phyloP scores from a whole-genome alignment of 92 coral and sea anemone genomes.

The Hydrozoanthus gracilis region DNA sequence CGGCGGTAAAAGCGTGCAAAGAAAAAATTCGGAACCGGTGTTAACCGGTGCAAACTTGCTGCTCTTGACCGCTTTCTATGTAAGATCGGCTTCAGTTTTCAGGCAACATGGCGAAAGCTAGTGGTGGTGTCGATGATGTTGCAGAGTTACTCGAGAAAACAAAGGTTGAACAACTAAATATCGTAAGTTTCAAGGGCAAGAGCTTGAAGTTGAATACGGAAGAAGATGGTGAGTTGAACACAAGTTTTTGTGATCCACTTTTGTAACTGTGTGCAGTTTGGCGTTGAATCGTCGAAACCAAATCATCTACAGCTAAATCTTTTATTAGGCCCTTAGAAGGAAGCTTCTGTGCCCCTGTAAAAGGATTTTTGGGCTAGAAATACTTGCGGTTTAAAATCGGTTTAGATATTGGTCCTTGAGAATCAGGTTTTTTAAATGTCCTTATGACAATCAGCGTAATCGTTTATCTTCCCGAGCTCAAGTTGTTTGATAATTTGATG shows the following conservation, averaged over 20 bases:
- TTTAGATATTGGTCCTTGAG: too few relatives aligned
- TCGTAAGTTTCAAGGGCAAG: conserved; percentile 88
- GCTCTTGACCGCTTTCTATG: background rate
- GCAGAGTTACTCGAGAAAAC: conserved; percentile 82
- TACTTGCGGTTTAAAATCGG: too few relatives aligned
- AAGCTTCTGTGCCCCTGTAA: too few relatives aligned
- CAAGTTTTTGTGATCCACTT: background rate
- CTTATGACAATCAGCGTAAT: too few relatives aligned
- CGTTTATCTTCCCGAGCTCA: too few relatives aligned
- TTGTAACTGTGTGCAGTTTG: too few relatives aligned
- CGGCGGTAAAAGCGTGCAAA: conserved; percentile 33
- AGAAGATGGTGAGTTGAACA: conserved; percentile 79
- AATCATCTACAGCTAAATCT: too few relatives aligned
- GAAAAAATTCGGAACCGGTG: background rate
- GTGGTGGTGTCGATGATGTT: conserved; percentile 79
- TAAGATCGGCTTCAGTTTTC: background rate
- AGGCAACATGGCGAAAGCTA: conserved; percentile 52
- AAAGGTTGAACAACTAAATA: conserved; percentile 85
- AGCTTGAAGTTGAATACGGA: conserved; percentile 85
- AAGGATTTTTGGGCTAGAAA: too few relatives aligned
- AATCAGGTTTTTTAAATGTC: too few relatives aligned
- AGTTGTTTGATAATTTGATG: too few relatives aligned
- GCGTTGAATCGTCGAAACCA: too few relatives aligned
- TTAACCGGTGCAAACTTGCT: background rate
- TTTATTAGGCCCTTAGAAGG: too few relatives aligned